Evolutionary conservation across 2,888 invertebrate genomes (phyloP).

Genomic region (Lasioglossum figueresi): DNA sequence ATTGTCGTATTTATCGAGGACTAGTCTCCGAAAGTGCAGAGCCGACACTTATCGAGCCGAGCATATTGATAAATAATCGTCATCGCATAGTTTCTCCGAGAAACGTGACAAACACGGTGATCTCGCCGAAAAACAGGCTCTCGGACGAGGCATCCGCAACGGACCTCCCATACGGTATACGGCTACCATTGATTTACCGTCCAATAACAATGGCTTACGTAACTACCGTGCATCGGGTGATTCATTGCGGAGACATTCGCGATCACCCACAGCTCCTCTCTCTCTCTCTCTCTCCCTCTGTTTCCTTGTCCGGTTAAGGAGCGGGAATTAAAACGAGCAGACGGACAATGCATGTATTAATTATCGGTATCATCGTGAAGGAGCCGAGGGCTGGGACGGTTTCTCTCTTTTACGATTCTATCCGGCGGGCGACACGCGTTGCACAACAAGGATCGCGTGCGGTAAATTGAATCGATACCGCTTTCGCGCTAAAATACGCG

Average conservation of each 20-base stretch:
- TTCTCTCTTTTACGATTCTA: constrained; percentile 30
- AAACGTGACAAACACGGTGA: constrained; percentile 7
- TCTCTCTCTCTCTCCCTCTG: background rate
- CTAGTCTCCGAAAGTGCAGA: background rate
- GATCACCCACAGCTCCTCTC: constrained; percentile 42
- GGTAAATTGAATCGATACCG: constrained; percentile 57
- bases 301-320: constrained; percentile 21
- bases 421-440: constrained; percentile 4
- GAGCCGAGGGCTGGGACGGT: background rate
- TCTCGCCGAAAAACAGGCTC: constrained; percentile 23
- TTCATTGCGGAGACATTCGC: constrained; percentile 53
- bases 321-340: constrained; percentile 35
- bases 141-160: background rate
- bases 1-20: background rate
- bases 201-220: constrained; percentile 57
- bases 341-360: constrained; percentile 51
- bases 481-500: constrained; percentile 36
- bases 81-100: constrained; percentile 8
- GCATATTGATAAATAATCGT: background rate
- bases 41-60: background rate
- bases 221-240: constrained; percentile 56
- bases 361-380: constrained; percentile 57
- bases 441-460: constrained; percentile 41
- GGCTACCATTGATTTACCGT: constrained; percentile 50
- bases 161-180: constrained; percentile 47